Evolutionary conservation across 2,113 vertebrate genomes (phyloP).

Genomic region (Chionodraco myersi): DNA sequence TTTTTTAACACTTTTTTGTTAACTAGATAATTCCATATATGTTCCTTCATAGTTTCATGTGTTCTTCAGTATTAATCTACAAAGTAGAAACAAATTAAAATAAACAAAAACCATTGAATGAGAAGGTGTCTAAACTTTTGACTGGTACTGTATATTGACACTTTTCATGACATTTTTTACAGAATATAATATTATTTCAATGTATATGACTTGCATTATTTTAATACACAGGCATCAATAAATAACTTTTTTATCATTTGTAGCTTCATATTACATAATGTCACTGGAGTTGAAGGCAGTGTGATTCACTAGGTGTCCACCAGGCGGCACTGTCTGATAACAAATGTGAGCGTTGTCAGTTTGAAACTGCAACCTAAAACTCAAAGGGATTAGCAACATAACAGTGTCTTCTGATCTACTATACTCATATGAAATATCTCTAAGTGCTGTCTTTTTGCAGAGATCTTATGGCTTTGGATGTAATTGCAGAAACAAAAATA

Average conservation of each 20-base stretch:
- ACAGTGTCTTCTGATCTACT: not conserved
- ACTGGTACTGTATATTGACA: too few species aligned
- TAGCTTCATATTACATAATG: not conserved
- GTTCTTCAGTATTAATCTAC: too few species aligned
- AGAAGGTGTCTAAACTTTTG: too few species aligned
- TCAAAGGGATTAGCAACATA: not conserved
- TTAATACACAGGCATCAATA: not conserved
- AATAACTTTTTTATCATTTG: not conserved
- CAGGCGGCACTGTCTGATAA: slow-evolving; percentile 64
- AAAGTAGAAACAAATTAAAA: too few species aligned
- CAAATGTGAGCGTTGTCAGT: slow-evolving; percentile 1
- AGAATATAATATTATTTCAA: too few species aligned
- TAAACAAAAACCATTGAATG: too few species aligned
- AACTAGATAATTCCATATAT: too few species aligned
- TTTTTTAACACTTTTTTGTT: too few species aligned
- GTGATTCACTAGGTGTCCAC: slow-evolving; percentile 59
- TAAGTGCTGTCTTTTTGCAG: not conserved
- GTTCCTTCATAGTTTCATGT: too few species aligned
- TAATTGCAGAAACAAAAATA: not conserved
- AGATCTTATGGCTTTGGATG: not conserved
- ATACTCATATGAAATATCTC: slow-evolving; percentile 1
- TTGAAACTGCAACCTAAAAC: not conserved
- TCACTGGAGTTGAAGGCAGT: too few species aligned
- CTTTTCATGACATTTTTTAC: too few species aligned
- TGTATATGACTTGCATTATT: too few species aligned